phyloP scores from a whole-genome alignment of 2,113 vertebrate species.

The Aspiorhynchus laticeps region DNA sequence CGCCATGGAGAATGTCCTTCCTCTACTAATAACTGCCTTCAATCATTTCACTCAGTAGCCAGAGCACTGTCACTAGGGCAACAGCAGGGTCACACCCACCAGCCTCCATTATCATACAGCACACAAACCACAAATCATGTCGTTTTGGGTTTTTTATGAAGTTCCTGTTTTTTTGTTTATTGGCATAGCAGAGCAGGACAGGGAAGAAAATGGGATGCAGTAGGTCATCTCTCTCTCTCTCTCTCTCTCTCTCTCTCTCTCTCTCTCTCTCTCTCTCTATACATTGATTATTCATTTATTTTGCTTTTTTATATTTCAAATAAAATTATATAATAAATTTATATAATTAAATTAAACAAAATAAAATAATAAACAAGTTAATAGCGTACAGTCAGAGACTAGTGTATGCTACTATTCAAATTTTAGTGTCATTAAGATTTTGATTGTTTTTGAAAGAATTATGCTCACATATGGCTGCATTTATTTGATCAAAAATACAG shows the following conservation, averaged over 20 bases:
- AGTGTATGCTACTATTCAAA: neutral
- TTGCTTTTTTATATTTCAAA: too few species aligned
- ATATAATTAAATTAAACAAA: too few species aligned
- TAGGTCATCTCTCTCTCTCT: too few species aligned
- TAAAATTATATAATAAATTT: too few species aligned
- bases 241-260: too few species aligned
- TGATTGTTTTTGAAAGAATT: neutral
- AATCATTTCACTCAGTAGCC: conserved; percentile 69
- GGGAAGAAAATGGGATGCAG: neutral
- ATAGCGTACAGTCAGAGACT: neutral
- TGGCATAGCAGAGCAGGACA: neutral
- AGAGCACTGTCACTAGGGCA: conserved; percentile 59
- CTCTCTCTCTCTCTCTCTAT: too few species aligned
- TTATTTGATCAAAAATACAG: neutral
- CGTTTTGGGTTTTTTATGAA: neutral
- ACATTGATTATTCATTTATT: too few species aligned
- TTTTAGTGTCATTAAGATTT: neutral
- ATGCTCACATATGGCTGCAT: neutral
- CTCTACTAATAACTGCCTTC: conserved; percentile 70
- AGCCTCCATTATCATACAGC: conserved; percentile 36
- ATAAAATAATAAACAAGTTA: neutral
- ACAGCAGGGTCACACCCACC: conserved; percentile 54
- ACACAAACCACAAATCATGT: neutral
- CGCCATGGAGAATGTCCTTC: conserved; percentile 67
- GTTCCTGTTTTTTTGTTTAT: neutral